phyloP scores from a whole-genome alignment of 2,797 vertebrate genomes.

The Menidia menidia region DNA sequence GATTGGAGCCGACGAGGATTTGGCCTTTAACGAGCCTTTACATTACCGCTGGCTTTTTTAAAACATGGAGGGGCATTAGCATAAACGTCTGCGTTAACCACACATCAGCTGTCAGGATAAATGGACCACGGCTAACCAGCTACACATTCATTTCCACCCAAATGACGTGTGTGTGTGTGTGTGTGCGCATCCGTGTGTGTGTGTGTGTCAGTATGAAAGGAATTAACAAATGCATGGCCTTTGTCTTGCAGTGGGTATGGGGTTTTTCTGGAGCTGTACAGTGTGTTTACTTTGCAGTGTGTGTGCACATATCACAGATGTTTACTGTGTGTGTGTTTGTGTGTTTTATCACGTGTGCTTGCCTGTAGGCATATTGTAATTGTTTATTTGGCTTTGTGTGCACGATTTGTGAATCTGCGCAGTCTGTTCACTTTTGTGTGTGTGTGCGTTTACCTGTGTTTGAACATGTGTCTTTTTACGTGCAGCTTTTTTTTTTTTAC shows the following conservation, averaged over 20 bases:
- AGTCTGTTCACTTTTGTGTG: slow-evolving; percentile 25
- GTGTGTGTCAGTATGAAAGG: slow-evolving; percentile 19
- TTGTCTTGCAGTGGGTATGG: slow-evolving; percentile 45
- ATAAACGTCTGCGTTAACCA: slow-evolving; percentile 78
- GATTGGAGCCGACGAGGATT: slow-evolving; percentile 51
- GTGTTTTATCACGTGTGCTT: slow-evolving; percentile 35
- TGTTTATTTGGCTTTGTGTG: slow-evolving; percentile 63
- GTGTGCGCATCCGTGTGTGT: slow-evolving; percentile 13
- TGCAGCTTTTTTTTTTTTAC: slow-evolving; percentile 47
- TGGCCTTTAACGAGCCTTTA: slow-evolving; percentile 74
- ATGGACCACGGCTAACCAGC: slow-evolving; percentile 70
- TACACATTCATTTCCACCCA: slow-evolving; percentile 55
- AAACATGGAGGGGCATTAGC: slow-evolving; percentile 67
- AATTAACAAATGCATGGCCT: slow-evolving; percentile 56
- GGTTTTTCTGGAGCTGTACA: slow-evolving; percentile 42
- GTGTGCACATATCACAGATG: slow-evolving; percentile 37
- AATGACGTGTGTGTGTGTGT: slow-evolving; percentile 47
- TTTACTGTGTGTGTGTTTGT: slow-evolving; percentile 36
- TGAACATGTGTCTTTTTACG: slow-evolving; percentile 14
- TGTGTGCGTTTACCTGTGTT: slow-evolving; percentile 30
- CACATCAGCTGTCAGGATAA: slow-evolving; percentile 75
- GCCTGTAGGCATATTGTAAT: slow-evolving; percentile 33
- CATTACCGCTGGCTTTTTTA: slow-evolving; percentile 58
- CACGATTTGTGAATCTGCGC: slow-evolving; percentile 32
- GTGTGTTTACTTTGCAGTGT: slow-evolving; percentile 35